These are phyloP conservation scores for Sphaerodactylus townsendi DNA, from an alignment of 2,113 vertebrate genomes.

Conservation along the genomic window DNA sequence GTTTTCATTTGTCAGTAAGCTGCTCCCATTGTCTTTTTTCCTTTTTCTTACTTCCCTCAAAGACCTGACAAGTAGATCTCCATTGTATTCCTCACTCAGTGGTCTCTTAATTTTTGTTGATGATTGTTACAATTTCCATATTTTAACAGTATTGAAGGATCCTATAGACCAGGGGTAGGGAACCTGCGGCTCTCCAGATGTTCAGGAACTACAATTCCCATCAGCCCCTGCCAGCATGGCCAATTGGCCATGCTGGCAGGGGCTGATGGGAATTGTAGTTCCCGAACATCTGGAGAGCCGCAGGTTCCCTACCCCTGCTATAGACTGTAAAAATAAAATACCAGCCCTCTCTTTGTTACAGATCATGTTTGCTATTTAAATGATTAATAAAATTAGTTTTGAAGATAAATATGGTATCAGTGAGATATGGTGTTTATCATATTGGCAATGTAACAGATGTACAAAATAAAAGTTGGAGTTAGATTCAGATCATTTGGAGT, in stretches of 20 bases:
- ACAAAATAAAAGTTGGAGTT: too few relatives aligned
- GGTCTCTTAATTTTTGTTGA: neutral
- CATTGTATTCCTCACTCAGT: neutral
- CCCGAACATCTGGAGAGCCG: too few relatives aligned
- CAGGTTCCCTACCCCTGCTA: too few relatives aligned
- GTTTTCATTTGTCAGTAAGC: neutral
- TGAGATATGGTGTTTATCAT: too few relatives aligned
- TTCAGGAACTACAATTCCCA: too few relatives aligned
- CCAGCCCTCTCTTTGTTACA: neutral
- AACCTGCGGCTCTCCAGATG: too few relatives aligned
- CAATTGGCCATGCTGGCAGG: too few relatives aligned
- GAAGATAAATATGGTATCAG: neutral
- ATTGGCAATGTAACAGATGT: too few relatives aligned
- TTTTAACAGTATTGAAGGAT: neutral
- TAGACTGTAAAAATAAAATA: neutral
- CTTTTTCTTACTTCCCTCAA: neutral
- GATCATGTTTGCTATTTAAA: neutral
- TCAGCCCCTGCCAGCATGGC: too few relatives aligned
- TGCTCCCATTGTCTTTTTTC: neutral
- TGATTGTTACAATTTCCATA: neutral
- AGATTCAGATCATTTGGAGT: too few relatives aligned
- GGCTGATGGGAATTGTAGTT: too few relatives aligned
- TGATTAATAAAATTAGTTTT: neutral
- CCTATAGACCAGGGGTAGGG: too few relatives aligned
- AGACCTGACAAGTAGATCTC: neutral